phyloP scores from a whole-genome alignment of 2,888 invertebrate genomes.

The Galerucella nymphaeae region DNA sequence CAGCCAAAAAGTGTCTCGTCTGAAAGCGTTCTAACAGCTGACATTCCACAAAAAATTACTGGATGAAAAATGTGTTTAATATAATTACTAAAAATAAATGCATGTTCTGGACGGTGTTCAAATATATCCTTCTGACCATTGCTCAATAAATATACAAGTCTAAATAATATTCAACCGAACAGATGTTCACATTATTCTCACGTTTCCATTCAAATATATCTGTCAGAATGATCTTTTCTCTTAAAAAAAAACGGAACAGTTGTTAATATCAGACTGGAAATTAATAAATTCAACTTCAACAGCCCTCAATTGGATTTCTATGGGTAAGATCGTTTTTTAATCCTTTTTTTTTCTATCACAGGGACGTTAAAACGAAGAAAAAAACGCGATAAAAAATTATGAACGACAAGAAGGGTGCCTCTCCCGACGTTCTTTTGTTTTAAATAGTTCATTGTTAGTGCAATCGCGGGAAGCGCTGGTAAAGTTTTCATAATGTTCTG shows the following conservation, averaged over 20 bases:
- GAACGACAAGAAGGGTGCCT: conserved; percentile 47
- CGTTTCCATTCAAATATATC: conserved; percentile 35
- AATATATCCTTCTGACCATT: no score
- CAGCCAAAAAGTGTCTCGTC: no score
- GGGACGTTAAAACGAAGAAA: conserved; percentile 45
- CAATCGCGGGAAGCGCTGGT: conserved; percentile 47
- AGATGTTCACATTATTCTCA: conserved; percentile 36
- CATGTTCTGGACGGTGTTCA: no score
- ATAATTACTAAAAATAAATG: no score
- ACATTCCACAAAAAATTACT: no score
- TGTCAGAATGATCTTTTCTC: conserved; percentile 36
- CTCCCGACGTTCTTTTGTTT: conserved; percentile 51
- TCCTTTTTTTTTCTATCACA: conserved; percentile 32
- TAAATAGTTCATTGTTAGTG: conserved; percentile 48
- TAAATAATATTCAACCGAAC: conserved; percentile 9
- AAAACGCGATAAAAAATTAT: conserved; percentile 47
- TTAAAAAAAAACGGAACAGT: conserved; percentile 45
- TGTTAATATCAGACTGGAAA: conserved; percentile 48
- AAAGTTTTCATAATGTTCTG: conserved; percentile 45
- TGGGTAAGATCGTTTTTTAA: conserved; percentile 39
- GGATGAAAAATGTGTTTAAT: no score
- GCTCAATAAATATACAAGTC: no score
- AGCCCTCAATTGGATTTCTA: conserved; percentile 43
- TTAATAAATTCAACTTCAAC: conserved; percentile 46
- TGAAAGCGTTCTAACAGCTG: no score